Conservation (phyloP, 2,797 vertebrate genomes). For the Acanthornis magna region DNA sequence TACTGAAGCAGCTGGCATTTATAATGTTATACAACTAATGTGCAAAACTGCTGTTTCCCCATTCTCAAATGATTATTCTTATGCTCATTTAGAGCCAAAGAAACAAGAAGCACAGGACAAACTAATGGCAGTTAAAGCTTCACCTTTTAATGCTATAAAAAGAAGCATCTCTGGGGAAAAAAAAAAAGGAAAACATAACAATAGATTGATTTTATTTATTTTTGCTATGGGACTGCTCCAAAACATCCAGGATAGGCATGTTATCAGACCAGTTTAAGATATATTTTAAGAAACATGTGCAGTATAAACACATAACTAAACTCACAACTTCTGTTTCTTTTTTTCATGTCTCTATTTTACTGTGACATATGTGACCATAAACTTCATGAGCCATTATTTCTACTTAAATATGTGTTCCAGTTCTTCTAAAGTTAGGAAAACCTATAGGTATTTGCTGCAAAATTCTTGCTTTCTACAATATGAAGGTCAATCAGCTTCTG, state of each 20-base stretch:
- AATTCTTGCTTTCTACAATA: not conserved
- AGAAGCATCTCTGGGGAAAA: accelerated
- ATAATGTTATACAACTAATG: not conserved
- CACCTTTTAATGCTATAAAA: not conserved
- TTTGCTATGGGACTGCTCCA: not conserved
- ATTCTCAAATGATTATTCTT: not conserved
- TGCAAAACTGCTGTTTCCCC: not conserved
- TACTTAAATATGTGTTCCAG: not conserved
- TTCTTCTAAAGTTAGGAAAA: not conserved
- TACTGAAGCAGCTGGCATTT: not conserved
- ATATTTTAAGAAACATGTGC: not conserved
- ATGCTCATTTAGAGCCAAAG: not conserved
- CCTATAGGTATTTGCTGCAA: not conserved
- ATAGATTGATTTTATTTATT: not conserved
- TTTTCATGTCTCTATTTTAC: not conserved
- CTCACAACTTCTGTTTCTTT: not conserved
- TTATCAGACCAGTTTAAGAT: not conserved
- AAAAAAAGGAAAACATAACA: not conserved
- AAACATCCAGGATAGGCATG: not conserved
- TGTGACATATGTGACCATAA: not conserved
- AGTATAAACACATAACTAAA: not conserved
- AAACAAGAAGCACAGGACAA: not conserved
- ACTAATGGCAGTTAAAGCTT: not conserved
- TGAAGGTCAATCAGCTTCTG: slow-evolving; percentile 19
- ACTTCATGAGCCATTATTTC: not conserved